Evolutionary conservation across 2,888 invertebrate species (phyloP), one percentile per base, ranked within the genome.

Genomic region (Ryuthela nishihirai): DNA sequence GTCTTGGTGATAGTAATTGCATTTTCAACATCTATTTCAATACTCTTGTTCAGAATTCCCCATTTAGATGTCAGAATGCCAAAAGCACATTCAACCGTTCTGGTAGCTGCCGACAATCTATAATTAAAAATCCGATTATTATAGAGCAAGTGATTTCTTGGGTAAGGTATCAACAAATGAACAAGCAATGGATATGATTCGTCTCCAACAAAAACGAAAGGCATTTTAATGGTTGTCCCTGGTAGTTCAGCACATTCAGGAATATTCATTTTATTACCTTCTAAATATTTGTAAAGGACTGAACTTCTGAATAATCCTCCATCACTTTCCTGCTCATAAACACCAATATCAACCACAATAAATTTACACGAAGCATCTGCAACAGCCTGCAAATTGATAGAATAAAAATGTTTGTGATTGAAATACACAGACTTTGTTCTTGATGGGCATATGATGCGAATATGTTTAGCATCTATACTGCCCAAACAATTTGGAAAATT

Each of bases 101-200:
- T 43, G 26, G 44, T 48, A 1, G 64, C 64, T 21, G 64, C 36
- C 6, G 29, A 23, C 38, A 66, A 39, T 12, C 64, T 25, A 25
- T 64, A 65, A 52, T 64, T 65, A 34, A 55, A 65, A 12, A 65
- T 45, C 10, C 40, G 15, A 12, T 26, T 18, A n/a, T 41, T 39
- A 3, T 49, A 18, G n/a, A 24, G 17, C 17, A 62, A 23, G 18
- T 43, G 15, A n/a, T 20, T 26, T 18, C 38, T 25, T n/a, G 53
- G 36, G 36, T 45, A 61, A 4, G 62, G 65, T 10, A 39, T 24
- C 10, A n/a, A n/a, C n/a, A n/a, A n/a, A n/a, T n/a, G n/a, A n/a
- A n/a, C n/a, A n/a, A n/a, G n/a, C n/a, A n/a, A n/a, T n/a, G n/a
- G n/a, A n/a, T n/a, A n/a, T n/a, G n/a, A n/a, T n/a, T n/a, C n/a